These are phyloP conservation scores for Corythornis cristatus DNA, from an alignment of 2,113 vertebrate species.

Conservation along the genomic window DNA sequence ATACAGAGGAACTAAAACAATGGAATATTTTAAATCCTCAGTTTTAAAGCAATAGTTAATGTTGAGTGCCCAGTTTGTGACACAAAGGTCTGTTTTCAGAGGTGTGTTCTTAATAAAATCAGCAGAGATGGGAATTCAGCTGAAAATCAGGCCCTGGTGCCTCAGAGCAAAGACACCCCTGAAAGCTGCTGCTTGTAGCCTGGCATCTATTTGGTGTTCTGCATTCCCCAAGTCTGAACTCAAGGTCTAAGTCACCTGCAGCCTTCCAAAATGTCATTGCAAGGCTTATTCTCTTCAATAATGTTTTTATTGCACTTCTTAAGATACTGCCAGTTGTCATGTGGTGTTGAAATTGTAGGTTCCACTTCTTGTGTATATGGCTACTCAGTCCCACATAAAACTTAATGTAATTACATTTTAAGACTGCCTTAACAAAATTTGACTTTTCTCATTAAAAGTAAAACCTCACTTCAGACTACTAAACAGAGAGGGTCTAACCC, in stretches of 20 bases:
- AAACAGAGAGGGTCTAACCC: neutral
- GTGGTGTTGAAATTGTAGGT: neutral
- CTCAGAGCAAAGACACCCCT: neutral
- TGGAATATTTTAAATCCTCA: neutral
- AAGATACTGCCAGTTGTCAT: neutral
- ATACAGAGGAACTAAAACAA: no score
- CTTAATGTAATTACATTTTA: neutral
- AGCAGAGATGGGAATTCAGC: neutral
- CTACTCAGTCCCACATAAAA: neutral
- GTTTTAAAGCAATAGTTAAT: neutral
- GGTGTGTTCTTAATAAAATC: neutral
- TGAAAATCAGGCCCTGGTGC: neutral
- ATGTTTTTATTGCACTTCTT: neutral
- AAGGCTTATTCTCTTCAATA: neutral
- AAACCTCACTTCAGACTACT: neutral
- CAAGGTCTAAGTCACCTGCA: neutral
- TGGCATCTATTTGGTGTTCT: neutral
- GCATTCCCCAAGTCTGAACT: neutral
- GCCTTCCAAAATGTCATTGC: neutral
- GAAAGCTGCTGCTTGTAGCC: neutral
- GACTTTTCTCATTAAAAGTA: neutral
- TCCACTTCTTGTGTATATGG: neutral
- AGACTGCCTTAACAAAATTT: neutral
- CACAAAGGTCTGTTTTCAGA: neutral
- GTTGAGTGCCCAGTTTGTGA: neutral